Percentiles rank a stretch among this genome's conserved stretches.
These are phyloP conservation scores for Salvator merianae DNA, from an alignment of 2,113 vertebrate genomes.

Conservation along the genomic window DNA sequence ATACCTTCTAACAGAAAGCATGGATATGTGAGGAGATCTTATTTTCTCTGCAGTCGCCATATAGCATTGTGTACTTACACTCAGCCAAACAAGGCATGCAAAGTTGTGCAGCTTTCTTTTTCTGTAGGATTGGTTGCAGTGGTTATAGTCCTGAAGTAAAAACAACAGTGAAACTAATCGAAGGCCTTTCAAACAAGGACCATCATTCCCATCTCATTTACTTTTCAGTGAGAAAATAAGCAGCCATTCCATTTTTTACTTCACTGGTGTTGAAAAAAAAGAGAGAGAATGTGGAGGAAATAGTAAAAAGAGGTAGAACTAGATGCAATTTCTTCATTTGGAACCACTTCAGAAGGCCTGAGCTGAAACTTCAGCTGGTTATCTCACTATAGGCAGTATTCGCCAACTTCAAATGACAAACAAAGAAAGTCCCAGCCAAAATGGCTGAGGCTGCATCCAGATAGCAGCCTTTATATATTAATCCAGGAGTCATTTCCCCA, in stretches of 20 bases:
- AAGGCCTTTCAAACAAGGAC: neutral
- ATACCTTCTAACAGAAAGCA: conserved; percentile 36
- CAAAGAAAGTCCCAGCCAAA: neutral
- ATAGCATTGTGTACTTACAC: conserved; percentile 15
- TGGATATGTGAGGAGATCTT: conserved; percentile 31
- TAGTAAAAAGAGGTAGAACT: neutral
- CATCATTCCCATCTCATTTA: neutral
- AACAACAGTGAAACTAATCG: conserved; percentile 9
- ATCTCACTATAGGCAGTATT: neutral
- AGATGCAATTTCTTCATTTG: neutral
- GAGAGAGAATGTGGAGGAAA: no score
- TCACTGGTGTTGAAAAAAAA: neutral
- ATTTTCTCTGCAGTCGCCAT: conserved; percentile 18
- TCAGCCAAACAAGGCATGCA: neutral
- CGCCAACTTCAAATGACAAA: neutral
- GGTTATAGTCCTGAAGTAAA: conserved; percentile 9
- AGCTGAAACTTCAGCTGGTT: neutral
- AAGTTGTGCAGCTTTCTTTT: conserved; percentile 12
- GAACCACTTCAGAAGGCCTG: neutral
- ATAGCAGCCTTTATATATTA: no score
- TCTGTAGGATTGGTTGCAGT: neutral
- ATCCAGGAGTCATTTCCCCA: no score
- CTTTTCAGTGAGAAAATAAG: neutral
- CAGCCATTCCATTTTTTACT: neutral
- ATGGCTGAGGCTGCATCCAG: neutral